Evolutionary conservation across 2,888 invertebrate genomes (phyloP).

Genomic region (Hyalella azteca): DNA sequence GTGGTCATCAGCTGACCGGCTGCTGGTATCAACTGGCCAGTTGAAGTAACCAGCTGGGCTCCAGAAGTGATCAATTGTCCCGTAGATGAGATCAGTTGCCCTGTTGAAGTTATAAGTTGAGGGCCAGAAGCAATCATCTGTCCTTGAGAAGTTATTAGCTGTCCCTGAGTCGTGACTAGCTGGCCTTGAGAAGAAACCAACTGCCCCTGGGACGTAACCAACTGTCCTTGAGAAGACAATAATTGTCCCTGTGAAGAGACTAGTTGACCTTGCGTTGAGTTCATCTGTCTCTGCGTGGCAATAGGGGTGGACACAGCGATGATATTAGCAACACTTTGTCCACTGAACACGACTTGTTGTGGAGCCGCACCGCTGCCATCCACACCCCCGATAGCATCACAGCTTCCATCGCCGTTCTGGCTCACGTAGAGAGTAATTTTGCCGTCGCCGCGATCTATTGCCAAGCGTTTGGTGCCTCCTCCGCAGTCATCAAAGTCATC

Average conservation of each 20-base stretch:
- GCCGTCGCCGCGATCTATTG: conserved; percentile 54
- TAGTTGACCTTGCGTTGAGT: conserved; percentile 41
- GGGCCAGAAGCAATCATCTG: background rate
- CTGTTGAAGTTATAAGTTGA: conserved; percentile 22
- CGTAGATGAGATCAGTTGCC: conserved; percentile 30
- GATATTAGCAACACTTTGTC: conserved; percentile 42
- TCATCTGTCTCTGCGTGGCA: conserved; percentile 60
- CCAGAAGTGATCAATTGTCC: conserved; percentile 27
- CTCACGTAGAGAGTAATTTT: conserved; percentile 56
- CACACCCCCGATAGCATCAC: conserved; percentile 48
- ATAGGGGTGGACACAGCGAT: conserved; percentile 52
- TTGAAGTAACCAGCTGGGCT: conserved; percentile 47
- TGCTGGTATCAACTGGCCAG: conserved; percentile 41
- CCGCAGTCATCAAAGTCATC: conserved; percentile 48
- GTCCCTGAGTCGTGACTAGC: conserved; percentile 47
- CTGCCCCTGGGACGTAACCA: conserved; percentile 20
- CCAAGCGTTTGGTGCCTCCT: conserved; percentile 53
- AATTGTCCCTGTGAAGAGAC: conserved; percentile 7
- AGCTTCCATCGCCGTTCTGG: conserved; percentile 55
- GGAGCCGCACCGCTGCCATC: conserved; percentile 50
- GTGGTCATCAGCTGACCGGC: conserved; percentile 12
- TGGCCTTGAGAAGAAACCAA: conserved; percentile 38
- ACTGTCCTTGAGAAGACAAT: background rate
- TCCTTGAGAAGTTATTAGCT: conserved; percentile 35
- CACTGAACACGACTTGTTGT: conserved; percentile 44